These are phyloP conservation scores for Pecten maximus DNA, from an alignment of 2,888 invertebrate genomes.

Conservation along the genomic window DNA sequence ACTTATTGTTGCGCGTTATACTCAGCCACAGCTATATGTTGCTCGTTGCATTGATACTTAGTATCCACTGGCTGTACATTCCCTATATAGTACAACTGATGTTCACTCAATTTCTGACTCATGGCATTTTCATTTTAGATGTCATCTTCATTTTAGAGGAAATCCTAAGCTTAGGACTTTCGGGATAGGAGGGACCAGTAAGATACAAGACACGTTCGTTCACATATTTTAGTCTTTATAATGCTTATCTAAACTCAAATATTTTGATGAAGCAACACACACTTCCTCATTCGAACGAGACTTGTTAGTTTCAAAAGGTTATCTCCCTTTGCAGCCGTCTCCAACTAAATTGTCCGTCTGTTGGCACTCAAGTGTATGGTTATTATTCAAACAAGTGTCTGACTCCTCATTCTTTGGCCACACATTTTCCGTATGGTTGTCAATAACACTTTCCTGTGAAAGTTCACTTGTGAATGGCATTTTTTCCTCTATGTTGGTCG, in stretches of 20 bases:
- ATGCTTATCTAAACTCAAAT: not conserved
- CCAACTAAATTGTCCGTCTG: not conserved
- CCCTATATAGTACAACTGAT: too few species aligned
- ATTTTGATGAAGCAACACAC: not conserved
- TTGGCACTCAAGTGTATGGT: conserved; percentile 1
- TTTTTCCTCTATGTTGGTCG: not conserved
- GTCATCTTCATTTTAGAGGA: too few species aligned
- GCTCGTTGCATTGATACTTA: too few species aligned
- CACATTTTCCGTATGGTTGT: not conserved
- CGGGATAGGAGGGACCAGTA: too few species aligned
- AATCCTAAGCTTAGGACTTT: too few species aligned
- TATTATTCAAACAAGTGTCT: not conserved
- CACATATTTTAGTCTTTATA: not conserved
- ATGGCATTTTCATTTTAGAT: too few species aligned
- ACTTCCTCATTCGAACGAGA: not conserved
- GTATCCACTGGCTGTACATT: too few species aligned
- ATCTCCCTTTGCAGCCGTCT: conserved; percentile 1
- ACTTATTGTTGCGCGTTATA: too few species aligned
- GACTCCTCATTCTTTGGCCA: not conserved
- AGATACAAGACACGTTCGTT: too few species aligned
- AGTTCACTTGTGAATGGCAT: not conserved
- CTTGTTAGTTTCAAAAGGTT: not conserved
- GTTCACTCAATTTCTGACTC: too few species aligned
- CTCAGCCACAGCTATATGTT: too few species aligned
- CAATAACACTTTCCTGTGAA: conserved; percentile 2